These are phyloP conservation scores for Dynastes hyllus DNA, from an alignment of 2,888 invertebrate genomes.

Conservation along the genomic window DNA sequence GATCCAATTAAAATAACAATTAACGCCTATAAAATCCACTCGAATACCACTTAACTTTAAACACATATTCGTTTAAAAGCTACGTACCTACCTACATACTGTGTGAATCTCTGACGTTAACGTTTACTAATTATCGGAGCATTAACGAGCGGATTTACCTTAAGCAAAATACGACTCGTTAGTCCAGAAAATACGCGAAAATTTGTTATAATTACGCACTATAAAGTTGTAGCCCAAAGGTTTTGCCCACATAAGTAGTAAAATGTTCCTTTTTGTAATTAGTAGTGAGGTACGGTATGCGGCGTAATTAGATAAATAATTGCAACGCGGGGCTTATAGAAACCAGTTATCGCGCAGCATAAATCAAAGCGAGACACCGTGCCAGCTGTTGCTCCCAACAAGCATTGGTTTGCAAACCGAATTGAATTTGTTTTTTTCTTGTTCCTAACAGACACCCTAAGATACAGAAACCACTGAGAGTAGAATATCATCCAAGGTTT, in stretches of 20 bases:
- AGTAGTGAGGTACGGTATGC: constrained; percentile 10
- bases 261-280: too few relatives aligned
- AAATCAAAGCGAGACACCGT: constrained; percentile 15
- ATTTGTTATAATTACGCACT: constrained; percentile 41
- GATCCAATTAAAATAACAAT: constrained; percentile 24
- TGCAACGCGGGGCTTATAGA: background rate
- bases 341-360: constrained; percentile 5
- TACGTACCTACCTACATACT: background rate
- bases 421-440: too few relatives aligned
- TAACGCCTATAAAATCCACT: background rate
- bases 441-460: too few relatives aligned
- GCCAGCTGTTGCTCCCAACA: too few relatives aligned
- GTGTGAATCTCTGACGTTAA: background rate
- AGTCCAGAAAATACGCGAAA: constrained; percentile 15
- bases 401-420: too few relatives aligned
- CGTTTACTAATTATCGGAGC: constrained; percentile 38
- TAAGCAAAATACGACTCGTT: constrained; percentile 21
- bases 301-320: constrained; percentile 30
- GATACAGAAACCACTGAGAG: too few relatives aligned
- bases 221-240: constrained; percentile 33
- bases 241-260: too few relatives aligned
- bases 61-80: background rate
- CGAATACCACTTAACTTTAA: background rate
- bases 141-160: constrained; percentile 34
- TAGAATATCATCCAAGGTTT: too few relatives aligned